Evolutionary conservation across 1,140 invertebrate species (phyloP), one percentile per base, ranked within the genome.

Genomic region (Hestina assimilis): DNA sequence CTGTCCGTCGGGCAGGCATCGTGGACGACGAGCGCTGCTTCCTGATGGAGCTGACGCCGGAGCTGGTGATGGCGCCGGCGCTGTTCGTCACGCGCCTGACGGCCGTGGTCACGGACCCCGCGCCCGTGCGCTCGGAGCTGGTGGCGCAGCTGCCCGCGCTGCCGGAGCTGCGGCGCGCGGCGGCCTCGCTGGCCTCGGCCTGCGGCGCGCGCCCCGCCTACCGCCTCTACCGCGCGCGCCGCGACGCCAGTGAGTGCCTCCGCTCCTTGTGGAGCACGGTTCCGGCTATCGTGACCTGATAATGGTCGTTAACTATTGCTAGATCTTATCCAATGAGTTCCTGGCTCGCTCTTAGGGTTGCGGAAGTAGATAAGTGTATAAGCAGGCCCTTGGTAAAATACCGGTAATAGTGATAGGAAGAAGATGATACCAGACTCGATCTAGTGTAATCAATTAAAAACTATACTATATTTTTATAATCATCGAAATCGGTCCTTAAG

Each of bases 21-120:
- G 92, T 97, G 59, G 96, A 98, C 86, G 88, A 92, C 7, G 93
- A 93, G 42, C 92, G 93, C 11, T 98, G 97, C 87, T 98, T 97
- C 83, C 92, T 97, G 1, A 96, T 97, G 95, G 94, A 95, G 5
- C 88, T 98, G 57, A 94, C 97, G 87, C 91, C 94, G 28, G 90
- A 91, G 26, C 89, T 92, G 46, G 93, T 96, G 50, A 89, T 96
- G 68, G 94, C 94, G 3, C 96, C 96, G 3, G 91, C 90, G 47
- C 92, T 92, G 51, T 90, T 97, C 60, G 91, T 92, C 64, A 94
- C 96, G 89, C 91, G 96, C 4, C 89, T 98, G 48, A 90, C 67
- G 90, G 92, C 64, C 94, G 3, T 94, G 95, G 72, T 97, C 97
- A n/a, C n/a, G 79, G 94, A 96, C 74, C 93, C 97, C 1, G 90